Conservation (phyloP, 2,113 vertebrate species). For the Calypte anna region DNA sequence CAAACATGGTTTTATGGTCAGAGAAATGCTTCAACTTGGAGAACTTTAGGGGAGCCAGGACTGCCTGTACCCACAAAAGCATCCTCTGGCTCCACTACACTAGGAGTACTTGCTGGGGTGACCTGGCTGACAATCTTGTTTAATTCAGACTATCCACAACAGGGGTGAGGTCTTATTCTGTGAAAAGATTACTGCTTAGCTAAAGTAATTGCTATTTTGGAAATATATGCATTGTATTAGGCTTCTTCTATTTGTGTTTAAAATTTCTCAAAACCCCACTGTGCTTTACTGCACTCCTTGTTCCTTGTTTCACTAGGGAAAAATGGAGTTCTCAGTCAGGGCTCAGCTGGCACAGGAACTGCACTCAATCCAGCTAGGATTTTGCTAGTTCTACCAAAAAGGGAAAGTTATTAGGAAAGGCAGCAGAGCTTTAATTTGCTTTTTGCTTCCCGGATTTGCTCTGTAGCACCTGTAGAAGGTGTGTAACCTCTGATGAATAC, state of each 20-base stretch:
- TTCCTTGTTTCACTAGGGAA: neutral
- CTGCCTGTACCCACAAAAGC: neutral
- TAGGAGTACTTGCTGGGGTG: neutral
- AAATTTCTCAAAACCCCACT: neutral
- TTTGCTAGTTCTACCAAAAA: neutral
- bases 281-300: neutral
- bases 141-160: neutral
- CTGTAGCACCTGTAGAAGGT: neutral
- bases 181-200: neutral
- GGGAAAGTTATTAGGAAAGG: neutral
- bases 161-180: neutral
- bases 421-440: neutral
- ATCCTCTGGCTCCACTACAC: neutral
- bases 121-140: neutral
- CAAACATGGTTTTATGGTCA: neutral
- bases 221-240: neutral
- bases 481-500: rapidly evolving
- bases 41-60: neutral
- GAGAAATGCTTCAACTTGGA: neutral
- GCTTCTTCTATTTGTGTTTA: neutral
- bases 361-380: neutral
- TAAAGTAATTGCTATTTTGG: neutral
- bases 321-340: rapidly evolving
- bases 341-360: neutral
- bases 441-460: neutral